Percentiles rank a stretch among this genome's conserved stretches.
Evolutionary conservation across 2,113 vertebrate species (phyloP).

Genomic region (Prionailurus viverrinus): DNA sequence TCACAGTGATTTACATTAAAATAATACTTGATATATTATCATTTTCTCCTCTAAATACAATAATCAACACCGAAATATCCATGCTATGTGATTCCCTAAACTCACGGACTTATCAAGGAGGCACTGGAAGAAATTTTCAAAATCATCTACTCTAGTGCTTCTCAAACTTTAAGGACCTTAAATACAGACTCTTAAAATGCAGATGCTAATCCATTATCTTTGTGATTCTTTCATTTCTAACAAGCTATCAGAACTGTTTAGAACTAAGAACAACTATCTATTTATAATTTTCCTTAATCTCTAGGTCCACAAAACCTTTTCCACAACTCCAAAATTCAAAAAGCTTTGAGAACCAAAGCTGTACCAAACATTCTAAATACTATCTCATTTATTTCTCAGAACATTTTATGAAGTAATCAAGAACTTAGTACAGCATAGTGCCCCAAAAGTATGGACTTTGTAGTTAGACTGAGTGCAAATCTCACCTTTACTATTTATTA

Average conservation of each 20-base stretch:
- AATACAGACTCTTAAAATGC: constrained; percentile 14
- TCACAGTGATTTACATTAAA: constrained; percentile 36
- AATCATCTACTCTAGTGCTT: neutral
- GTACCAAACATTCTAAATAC: neutral
- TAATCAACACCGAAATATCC: neutral
- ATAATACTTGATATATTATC: neutral
- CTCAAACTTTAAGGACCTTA: neutral
- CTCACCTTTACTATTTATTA: neutral
- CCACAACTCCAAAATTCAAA: constrained; percentile 7
- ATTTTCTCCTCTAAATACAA: constrained; percentile 32
- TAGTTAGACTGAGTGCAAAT: neutral
- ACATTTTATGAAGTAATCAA: neutral
- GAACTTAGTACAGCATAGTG: neutral
- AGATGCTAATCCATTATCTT: neutral
- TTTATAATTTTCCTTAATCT: constrained; percentile 17
- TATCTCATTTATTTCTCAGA: neutral
- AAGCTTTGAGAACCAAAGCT: constrained; percentile 33
- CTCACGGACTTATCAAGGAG: neutral
- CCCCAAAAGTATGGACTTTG: neutral
- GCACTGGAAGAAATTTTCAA: neutral
- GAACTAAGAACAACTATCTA: neutral
- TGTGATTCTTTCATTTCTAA: constrained; percentile 33
- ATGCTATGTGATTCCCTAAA: neutral
- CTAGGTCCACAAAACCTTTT: neutral
- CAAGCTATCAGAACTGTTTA: constrained; percentile 20